phyloP scores from a whole-genome alignment of 2,113 vertebrate species.

The Indicator indicator region DNA sequence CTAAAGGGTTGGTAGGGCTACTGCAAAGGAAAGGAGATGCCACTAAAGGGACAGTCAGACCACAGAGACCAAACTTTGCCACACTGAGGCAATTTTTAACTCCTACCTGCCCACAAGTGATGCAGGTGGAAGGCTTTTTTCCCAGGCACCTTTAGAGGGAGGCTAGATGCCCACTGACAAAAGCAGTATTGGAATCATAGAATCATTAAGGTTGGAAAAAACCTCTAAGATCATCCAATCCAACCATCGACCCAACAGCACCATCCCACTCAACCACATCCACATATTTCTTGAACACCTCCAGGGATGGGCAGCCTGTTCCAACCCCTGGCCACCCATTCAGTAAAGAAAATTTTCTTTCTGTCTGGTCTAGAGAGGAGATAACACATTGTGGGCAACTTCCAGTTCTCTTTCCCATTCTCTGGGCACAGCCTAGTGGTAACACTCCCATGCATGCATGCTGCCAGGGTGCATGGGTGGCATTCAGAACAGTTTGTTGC shows the following conservation, averaged over 20 bases:
- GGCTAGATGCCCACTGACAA: not conserved
- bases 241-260: no score
- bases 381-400: rapidly evolving
- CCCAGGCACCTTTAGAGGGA: not conserved
- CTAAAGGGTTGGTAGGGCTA: not conserved
- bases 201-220: no score
- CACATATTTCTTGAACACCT: no score
- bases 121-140: not conserved
- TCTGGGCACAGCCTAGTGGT: not conserved
- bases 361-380: not conserved
- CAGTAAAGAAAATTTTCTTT: no score
- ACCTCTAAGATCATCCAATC: no score
- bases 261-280: no score
- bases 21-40: not conserved
- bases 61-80: rapidly evolving
- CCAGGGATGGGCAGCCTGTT: no score
- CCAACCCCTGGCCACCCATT: no score
- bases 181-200: not conserved
- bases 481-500: not conserved
- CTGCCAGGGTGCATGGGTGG: rapidly evolving
- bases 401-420: not conserved
- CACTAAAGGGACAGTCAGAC: not conserved
- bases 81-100: not conserved
- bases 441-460: rapidly evolving
- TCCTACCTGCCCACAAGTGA: not conserved